Conservation (phyloP, 1,140 invertebrate species). For the Apis cerana region DNA sequence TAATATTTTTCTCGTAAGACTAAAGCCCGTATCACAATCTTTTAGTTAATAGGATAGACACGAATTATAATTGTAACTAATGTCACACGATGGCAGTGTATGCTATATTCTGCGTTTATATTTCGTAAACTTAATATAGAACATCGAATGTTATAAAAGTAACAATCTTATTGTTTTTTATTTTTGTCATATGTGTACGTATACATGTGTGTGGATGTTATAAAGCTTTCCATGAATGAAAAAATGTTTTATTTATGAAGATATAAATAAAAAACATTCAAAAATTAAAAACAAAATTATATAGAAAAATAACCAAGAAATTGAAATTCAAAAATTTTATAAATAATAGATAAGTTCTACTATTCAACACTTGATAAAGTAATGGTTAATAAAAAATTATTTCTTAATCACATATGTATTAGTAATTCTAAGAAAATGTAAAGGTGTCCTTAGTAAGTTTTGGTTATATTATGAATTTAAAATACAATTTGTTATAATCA, state of each 20-base stretch:
- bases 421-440: not conserved
- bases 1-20: too few relatives aligned
- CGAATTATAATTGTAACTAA: not conserved
- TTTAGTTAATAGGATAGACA: not conserved
- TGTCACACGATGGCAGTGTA: not conserved
- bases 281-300: not conserved
- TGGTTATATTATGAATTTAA: not conserved
- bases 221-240: not conserved
- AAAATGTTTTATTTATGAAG: not conserved
- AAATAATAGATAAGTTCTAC: not conserved
- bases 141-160: constrained; percentile 8
- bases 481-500: not conserved
- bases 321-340: not conserved
- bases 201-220: not conserved
- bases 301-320: not conserved
- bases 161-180: constrained; percentile 22
- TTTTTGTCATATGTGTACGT: not conserved
- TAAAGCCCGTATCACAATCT: not conserved
- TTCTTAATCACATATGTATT: not conserved
- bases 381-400: not conserved
- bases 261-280: not conserved
- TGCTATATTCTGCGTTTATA: not conserved
- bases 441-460: not conserved
- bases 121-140: not conserved
- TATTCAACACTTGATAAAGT: not conserved